These are phyloP conservation scores for fruit fly (Drosophila melanogaster) DNA, from an alignment of 1,140 invertebrate species.

Conservation along the genomic window DNA sequence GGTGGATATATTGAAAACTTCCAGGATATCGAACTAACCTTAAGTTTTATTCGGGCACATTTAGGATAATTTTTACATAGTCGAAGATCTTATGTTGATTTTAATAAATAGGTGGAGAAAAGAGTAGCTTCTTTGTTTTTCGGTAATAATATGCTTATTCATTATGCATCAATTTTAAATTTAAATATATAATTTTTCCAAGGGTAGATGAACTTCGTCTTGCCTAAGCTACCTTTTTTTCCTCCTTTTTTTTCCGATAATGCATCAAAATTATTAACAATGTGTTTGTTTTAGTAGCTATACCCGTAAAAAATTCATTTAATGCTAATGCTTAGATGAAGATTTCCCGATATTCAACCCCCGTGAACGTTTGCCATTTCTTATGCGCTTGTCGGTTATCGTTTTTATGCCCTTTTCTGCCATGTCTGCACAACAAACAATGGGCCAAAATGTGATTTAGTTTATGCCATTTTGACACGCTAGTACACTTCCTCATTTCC, in stretches of 20 bases:
- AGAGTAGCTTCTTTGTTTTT: no score
- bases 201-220: no score
- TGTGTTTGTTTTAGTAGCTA: background rate
- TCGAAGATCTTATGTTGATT: no score
- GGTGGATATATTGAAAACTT: background rate
- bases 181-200: no score
- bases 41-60: no score
- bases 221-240: no score
- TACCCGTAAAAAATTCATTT: constrained; percentile 11
- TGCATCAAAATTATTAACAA: background rate
- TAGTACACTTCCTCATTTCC: constrained; percentile 43
- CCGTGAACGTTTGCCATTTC: constrained; percentile 28
- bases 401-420: constrained; percentile 52
- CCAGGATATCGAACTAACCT: no score
- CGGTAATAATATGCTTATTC: no score
- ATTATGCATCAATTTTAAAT: no score
- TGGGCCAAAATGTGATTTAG: constrained; percentile 72
- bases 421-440: constrained; percentile 65
- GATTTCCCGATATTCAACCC: background rate
- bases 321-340: constrained; percentile 22
- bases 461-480: constrained; percentile 76
- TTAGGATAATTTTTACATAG: no score
- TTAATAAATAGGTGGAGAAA: no score
- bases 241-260: no score
- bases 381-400: constrained; percentile 56